Base-by-base conservation (phyloP, 2,888 invertebrate genomes). In the Drosophila aldrichi region DNA sequence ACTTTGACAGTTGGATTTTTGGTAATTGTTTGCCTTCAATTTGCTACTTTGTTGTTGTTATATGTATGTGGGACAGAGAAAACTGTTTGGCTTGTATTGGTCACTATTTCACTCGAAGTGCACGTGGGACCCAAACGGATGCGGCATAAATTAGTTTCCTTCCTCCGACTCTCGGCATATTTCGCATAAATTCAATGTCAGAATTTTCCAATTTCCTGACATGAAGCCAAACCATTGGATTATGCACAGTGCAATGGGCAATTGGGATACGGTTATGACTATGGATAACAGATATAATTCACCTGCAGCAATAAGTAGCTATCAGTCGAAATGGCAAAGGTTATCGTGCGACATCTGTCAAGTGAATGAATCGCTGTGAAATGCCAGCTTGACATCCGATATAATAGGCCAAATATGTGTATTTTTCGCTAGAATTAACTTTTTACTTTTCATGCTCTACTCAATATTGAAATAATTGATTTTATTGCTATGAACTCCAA, bases 1-100 rank as follows among this genome's bases (percentile, higher is more conserved):
- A 34, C 43, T 29, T 56, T 40, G 29, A 44, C 48, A 38, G 43
- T 65, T 55, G 65, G 46, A 49, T 70, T 77, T 64, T 64, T 52
- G 40, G 77, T 80, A 80, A 85, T 68, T 80, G 69, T 66, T 70
- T 57, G 58, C 68, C 60, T 57, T 78, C 51, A 54, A 69, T 82
- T 71, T 65, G n/a, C 57, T 44, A 59, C 49, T 60, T 59, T 55
- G 40, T 49, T 43, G 20, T 34, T 38, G 38, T 41, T 22, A 22
- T 46, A n/a, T 22, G 18, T 43, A 18, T 25, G 12, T 12, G 22
- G 41, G 16, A 55, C 36, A 4, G 10, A n/a, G 29, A 12, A 10
- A 25, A 32, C 32, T 18, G 29, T 55, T 66, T 55, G 43, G 43
- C 14, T 38, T 55, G 59, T 38, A 20, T 55, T n/a, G 16, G 14